These are phyloP conservation scores for Timema podura DNA, from an alignment of 2,888 invertebrate species.

Conservation along the genomic window DNA sequence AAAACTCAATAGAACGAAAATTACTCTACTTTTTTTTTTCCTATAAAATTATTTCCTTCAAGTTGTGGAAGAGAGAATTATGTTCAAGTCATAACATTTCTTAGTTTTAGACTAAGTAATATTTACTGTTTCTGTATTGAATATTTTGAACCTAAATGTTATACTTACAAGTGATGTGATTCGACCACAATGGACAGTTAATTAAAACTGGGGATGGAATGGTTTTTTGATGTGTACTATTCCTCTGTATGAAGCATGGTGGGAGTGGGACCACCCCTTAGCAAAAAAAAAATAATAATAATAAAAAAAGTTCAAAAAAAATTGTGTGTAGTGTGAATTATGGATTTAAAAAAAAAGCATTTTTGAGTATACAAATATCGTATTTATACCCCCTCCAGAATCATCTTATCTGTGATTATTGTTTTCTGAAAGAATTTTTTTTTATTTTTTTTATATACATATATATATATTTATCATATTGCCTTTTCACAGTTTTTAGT, in stretches of 20 bases:
- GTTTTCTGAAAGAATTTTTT: constrained; percentile 25
- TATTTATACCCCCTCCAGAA: constrained; percentile 24
- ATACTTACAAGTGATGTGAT: constrained; percentile 22
- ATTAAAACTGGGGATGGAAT: constrained; percentile 23
- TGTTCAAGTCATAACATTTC: constrained; percentile 9
- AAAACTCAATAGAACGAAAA: too few relatives aligned
- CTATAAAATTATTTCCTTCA: constrained; percentile 1
- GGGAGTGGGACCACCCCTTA: constrained; percentile 29
- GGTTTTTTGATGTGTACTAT: constrained; percentile 19
- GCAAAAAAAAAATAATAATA: too few relatives aligned
- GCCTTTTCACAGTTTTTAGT: constrained; percentile 30
- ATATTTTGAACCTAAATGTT: constrained; percentile 24
- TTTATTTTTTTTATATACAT: background rate
- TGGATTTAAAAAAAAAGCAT: constrained; percentile 19
- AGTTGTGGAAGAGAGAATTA: constrained; percentile 16
- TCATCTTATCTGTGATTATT: constrained; percentile 29
- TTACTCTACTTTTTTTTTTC: too few relatives aligned
- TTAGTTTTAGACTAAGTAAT: constrained; percentile 13
- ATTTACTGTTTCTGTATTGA: constrained; percentile 12
- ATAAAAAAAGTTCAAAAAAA: background rate
- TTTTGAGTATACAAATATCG: constrained; percentile 24
- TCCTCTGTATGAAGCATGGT: constrained; percentile 22
- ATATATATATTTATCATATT: constrained; percentile 3
- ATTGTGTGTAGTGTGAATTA: constrained; percentile 28
- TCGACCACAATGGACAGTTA: constrained; percentile 13